Base-by-base conservation (phyloP, 2,113 vertebrate species). In the Apodemus sylvaticus region DNA sequence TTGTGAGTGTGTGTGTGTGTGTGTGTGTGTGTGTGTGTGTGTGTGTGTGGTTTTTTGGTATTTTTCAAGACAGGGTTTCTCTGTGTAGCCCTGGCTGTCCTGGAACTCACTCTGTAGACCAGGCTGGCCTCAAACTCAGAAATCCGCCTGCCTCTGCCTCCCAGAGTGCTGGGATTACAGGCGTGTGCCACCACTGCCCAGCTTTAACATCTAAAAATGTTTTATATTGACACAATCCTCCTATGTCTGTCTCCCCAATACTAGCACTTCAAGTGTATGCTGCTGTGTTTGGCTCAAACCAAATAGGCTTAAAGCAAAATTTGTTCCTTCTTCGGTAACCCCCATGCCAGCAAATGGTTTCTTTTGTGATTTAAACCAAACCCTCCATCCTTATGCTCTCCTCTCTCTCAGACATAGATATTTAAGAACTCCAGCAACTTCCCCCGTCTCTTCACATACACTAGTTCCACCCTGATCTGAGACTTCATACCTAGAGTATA, bases 291-390 rank as follows among this genome's bases (percentile, higher is more conserved):
- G 45, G 13, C 48, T 6, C 64, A 87, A 24, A 87, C 64, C 48
- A 74, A 64, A 34, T 42, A 92, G n/a, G 39, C 42, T 86, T 29
- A 34, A 92, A 95, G 31, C 45, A 81, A 95, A 93, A 70, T 79
- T 16, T 93, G 53, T 90, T 93, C 36, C 39, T 93, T n/a, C 58
- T 17, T 94, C 45, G 45, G 16, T 62, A 55, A 83, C 58, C 31
- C 24, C 26, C n/a, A 64, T 79, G 83, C 87, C 36, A 55, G 39
- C 24, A 83, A 96, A 86, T 48, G 48, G 79, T 62, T 90, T 81
- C 58, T 95, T 83, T 39, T 51, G 0, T 58, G 86, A 20, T 71
- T 85, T 82, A 83, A 53, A 14, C 88, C 82, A 77, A 93, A 87
- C 74, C n/a, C 19, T 82, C 64, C 45, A 20, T 92, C 31, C 64